phyloP scores from a whole-genome alignment of 2,797 vertebrate genomes.

The Neosilurus hyrtlii region DNA sequence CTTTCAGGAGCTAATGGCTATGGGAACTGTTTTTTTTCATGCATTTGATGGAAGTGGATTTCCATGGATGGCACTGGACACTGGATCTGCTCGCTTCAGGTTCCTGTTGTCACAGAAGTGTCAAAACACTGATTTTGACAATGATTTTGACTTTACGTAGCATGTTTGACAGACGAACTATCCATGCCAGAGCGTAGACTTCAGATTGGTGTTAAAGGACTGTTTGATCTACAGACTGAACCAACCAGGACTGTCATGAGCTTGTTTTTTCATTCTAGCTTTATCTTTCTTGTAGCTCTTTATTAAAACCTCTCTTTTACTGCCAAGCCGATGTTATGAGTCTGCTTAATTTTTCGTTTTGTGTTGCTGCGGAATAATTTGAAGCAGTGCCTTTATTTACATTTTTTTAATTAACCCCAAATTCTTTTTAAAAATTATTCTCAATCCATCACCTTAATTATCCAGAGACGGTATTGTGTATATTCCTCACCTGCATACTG shows the following conservation, averaged over 20 bases:
- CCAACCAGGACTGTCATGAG: background rate
- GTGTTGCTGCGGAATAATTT: conserved; percentile 46
- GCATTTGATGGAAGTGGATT: conserved; percentile 32
- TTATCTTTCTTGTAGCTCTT: conserved; percentile 26
- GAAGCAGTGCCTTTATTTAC: conserved; percentile 36
- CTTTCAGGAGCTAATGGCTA: conserved; percentile 51
- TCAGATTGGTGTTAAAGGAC: conserved; percentile 17
- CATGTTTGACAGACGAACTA: conserved; percentile 4
- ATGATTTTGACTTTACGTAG: background rate
- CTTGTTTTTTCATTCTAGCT: background rate
- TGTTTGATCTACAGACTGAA: conserved; percentile 31
- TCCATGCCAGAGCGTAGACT: conserved; percentile 4
- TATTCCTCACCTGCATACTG: conserved; percentile 54
- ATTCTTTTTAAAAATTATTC: conserved; percentile 50
- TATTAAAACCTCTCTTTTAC: conserved; percentile 51
- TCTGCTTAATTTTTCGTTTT: conserved; percentile 52
- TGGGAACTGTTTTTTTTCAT: background rate
- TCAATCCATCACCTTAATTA: conserved; percentile 59
- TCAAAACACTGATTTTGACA: background rate
- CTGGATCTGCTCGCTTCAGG: conserved; percentile 29
- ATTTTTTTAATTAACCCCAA: conserved; percentile 43
- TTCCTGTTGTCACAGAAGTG: background rate
- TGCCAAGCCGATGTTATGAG: conserved; percentile 50
- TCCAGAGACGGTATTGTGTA: conserved; percentile 52
- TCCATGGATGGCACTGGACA: conserved; percentile 22